Conservation (phyloP, 2,113 vertebrate genomes). For the Cottus gobio region DNA sequence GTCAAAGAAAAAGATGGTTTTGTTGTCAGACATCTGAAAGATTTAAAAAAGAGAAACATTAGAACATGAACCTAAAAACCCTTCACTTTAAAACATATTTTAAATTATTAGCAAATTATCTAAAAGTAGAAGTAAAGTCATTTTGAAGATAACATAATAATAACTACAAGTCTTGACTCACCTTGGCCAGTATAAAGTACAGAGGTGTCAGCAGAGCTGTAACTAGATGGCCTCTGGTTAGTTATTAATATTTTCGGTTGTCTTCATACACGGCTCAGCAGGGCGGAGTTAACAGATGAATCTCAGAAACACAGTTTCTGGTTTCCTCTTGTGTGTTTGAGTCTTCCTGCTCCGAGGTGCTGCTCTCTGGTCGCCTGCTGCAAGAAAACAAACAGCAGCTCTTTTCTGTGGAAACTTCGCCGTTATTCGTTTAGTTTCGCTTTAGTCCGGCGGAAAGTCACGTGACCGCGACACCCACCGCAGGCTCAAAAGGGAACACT, state of each 20-base stretch:
- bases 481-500: not conserved
- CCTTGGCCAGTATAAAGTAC: not conserved
- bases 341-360: not conserved
- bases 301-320: conserved; percentile 11
- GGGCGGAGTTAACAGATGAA: too few relatives aligned
- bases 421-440: conserved; percentile 32
- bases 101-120: too few relatives aligned
- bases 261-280: too few relatives aligned
- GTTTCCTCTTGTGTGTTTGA: accelerated
- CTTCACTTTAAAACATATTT: too few relatives aligned
- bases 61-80: not conserved
- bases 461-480: not conserved
- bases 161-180: not conserved
- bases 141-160: not conserved
- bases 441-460: not conserved
- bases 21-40: conserved; percentile 54
- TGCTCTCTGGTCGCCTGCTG: not conserved
- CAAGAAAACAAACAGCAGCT: not conserved
- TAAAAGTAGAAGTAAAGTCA: not conserved
- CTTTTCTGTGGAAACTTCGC: conserved; percentile 33
- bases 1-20: conserved; percentile 77
- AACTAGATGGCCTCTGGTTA: conserved; percentile 20
- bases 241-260: too few relatives aligned
- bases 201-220: not conserved
- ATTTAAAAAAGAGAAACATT: not conserved